Conservation (phyloP, 1,140 invertebrate genomes). For the Atta texana region DNA sequence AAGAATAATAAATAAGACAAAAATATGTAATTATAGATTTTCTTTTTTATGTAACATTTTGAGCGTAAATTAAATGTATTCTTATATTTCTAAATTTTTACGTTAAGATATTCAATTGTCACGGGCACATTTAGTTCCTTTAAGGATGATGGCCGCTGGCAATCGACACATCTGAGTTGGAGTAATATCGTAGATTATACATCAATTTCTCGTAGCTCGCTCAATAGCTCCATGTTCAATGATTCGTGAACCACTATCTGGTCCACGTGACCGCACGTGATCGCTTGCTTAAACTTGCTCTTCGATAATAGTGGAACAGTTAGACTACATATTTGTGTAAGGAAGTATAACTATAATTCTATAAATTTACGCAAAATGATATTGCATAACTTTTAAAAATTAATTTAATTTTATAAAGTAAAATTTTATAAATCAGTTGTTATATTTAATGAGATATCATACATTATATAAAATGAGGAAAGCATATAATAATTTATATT, state of each 20-base stretch:
- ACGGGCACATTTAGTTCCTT: constrained; percentile 4
- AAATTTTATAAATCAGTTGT: constrained; percentile 1
- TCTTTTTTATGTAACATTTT: background rate
- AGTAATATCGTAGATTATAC: constrained; percentile 73
- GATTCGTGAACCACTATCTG: constrained; percentile 73
- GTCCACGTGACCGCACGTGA: constrained; percentile 69
- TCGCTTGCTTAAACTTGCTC: constrained; percentile 56
- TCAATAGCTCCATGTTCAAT: constrained; percentile 66
- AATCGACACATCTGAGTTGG: constrained; percentile 63
- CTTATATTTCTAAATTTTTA: constrained; percentile 18
- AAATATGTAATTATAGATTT: constrained; percentile 20
- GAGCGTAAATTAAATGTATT: constrained; percentile 18
- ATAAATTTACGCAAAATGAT: background rate
- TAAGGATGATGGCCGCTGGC: background rate
- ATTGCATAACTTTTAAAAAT: background rate
- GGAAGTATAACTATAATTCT: background rate
- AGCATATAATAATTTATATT: background rate
- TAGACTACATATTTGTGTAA: constrained; percentile 4
- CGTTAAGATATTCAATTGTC: constrained; percentile 15
- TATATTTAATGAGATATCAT: constrained; percentile 4
- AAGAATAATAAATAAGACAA: background rate
- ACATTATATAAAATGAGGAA: constrained; percentile 6
- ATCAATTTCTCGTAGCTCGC: constrained; percentile 71
- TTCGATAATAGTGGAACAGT: constrained; percentile 64
- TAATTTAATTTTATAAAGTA: constrained; percentile 11